Evolutionary conservation across 2,888 invertebrate genomes (phyloP), one percentile per base, ranked within the genome.

Genomic region (Tetrapedia diversipes): DNA sequence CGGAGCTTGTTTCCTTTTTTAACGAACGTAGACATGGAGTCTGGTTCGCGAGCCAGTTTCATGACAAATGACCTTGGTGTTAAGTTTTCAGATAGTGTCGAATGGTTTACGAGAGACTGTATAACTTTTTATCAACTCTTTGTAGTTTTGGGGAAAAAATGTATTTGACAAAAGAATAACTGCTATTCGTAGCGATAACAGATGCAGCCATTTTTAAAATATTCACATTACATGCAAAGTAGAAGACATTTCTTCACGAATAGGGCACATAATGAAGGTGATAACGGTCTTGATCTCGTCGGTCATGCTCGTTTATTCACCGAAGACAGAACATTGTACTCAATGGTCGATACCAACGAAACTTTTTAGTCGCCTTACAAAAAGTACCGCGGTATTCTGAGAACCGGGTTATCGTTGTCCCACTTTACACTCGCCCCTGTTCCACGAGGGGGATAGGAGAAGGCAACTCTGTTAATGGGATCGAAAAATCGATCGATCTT

Each of bases 361-460:
- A 57, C 53, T 27, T 59, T 54, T 56, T 60, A 61, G 39, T 11
- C 45, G 22, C 27, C 45, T 4, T 34, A 37, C 32, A 43, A 68
- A 73, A 73, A 56, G 49, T 51, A 3, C 11, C 47, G 39, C 16
- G 24, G 11, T 74, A 57, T 80, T 79, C 79, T 22, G 39, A 60
- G 79, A 80, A 79, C 37, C 69, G 64, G 61, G 49, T 80, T 80
- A 80, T 80, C 80, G 60, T 45, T 70, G 79, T 70, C 70, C 80
- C 65, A 79, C 59, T 77, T 77, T 43, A 29, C 22, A 34, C 24
- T 39, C 22, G 60, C 32, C 47, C 43, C 43, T 11, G 51, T 64
- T 19, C 0, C 4, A 49, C n/a, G 39, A 22, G 37, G 10, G 22
- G 24, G 53, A 24, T 39, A 27, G 47, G 32, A 47, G 29, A 27